Evolutionary conservation across 2,113 vertebrate genomes (phyloP).

Genomic region (Proterorhinus semilunaris): DNA sequence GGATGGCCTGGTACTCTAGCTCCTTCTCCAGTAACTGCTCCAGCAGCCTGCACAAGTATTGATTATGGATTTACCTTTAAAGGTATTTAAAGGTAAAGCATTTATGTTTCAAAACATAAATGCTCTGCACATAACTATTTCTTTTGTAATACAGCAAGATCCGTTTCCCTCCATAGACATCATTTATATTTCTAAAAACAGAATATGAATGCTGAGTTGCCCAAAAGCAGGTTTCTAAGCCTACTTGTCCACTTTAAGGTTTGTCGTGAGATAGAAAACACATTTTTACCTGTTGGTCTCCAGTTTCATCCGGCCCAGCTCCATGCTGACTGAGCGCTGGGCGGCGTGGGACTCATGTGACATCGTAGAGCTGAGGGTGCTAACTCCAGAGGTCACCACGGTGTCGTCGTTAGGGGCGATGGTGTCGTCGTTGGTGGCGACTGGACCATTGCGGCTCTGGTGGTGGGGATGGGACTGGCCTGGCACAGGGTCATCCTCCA

Average conservation of each 20-base stretch:
- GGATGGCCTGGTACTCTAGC: slow-evolving; percentile 88
- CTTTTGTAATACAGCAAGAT: no score
- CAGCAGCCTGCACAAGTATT: slow-evolving; percentile 77
- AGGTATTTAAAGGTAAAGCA: no score
- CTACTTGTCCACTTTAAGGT: neutral
- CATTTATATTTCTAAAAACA: no score
- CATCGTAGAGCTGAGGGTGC: slow-evolving; percentile 95
- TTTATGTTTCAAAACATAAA: no score
- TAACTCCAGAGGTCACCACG: slow-evolving; percentile 93
- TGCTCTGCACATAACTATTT: neutral
- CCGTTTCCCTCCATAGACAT: no score
- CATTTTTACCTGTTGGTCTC: slow-evolving; percentile 87
- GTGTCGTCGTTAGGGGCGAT: slow-evolving; percentile 83
- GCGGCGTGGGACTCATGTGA: slow-evolving; percentile 88
- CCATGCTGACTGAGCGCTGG: slow-evolving; percentile 86
- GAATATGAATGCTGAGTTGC: neutral
- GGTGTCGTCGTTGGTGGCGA: slow-evolving; percentile 82
- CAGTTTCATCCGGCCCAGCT: slow-evolving; percentile 92
- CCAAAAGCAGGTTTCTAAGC: neutral
- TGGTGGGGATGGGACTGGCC: slow-evolving; percentile 76
- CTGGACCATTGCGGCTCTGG: slow-evolving; percentile 74
- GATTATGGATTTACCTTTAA: neutral
- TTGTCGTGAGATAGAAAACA: neutral
- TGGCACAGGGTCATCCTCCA: slow-evolving; percentile 83
- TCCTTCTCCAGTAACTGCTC: slow-evolving; percentile 93